Evolutionary conservation across 2,888 invertebrate species (phyloP).

Genomic region (Mimachlamys varia): DNA sequence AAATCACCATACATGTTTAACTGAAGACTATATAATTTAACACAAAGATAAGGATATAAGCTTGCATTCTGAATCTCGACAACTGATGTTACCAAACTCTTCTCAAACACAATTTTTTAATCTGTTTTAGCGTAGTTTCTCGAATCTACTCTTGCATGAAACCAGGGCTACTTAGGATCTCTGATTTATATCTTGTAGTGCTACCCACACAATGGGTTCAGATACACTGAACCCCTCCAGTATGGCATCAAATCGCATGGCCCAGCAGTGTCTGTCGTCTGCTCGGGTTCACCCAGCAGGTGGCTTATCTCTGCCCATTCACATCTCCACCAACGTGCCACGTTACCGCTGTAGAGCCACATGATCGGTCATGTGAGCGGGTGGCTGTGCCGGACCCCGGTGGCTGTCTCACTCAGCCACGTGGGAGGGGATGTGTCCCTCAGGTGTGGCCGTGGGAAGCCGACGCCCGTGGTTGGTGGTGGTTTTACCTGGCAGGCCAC

Average conservation of each 20-base stretch:
- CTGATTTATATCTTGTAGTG: slow-evolving; percentile 36
- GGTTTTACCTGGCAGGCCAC: slow-evolving; percentile 25
- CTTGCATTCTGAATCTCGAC: neutral
- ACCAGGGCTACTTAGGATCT: slow-evolving; percentile 26
- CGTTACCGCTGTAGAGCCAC: slow-evolving; percentile 28
- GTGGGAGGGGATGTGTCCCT: slow-evolving; percentile 12
- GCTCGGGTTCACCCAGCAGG: neutral
- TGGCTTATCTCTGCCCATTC: slow-evolving; percentile 23
- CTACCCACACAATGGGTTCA: slow-evolving; percentile 24
- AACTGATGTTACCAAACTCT: neutral
- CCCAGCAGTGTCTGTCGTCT: slow-evolving; percentile 36
- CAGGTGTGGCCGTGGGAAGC: slow-evolving; percentile 35
- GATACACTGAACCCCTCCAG: slow-evolving; percentile 8
- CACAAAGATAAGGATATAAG: slow-evolving; percentile 25
- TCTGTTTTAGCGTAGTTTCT: slow-evolving; percentile 10
- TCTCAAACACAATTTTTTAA: neutral
- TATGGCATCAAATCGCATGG: slow-evolving; percentile 6
- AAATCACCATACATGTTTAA: neutral
- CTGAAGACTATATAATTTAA: slow-evolving; percentile 13
- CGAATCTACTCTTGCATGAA: slow-evolving; percentile 19
- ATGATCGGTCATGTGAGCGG: slow-evolving; percentile 36
- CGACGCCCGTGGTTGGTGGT: slow-evolving; percentile 34
- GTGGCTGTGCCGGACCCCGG: slow-evolving; percentile 21
- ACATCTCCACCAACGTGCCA: slow-evolving; percentile 11
- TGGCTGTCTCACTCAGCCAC: slow-evolving; percentile 20